Conservation (phyloP, 2,797 vertebrate species). For the Cyprinella venusta region DNA sequence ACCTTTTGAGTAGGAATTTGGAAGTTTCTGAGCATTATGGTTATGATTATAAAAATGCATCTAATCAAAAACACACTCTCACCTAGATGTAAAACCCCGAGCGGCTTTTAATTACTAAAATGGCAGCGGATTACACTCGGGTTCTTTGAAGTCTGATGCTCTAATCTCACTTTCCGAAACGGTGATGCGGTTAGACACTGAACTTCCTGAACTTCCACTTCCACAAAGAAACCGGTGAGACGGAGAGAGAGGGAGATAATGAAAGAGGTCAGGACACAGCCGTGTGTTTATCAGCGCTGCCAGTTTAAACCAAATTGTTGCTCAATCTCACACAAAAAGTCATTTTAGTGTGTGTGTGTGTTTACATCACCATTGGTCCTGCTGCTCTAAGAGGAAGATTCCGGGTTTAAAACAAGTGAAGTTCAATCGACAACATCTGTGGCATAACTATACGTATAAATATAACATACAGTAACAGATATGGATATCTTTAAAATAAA, state of each 20-base stretch:
- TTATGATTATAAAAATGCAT: slow-evolving; percentile 23
- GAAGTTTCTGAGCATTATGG: not conserved
- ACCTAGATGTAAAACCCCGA: slow-evolving; percentile 42
- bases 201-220: slow-evolving; percentile 39
- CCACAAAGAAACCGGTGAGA: not conserved
- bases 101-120: slow-evolving; percentile 67
- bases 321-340: not conserved
- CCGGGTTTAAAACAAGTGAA: not conserved
- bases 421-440: not conserved
- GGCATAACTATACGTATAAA: too few relatives aligned
- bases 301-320: not conserved
- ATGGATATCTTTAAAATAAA: too few relatives aligned
- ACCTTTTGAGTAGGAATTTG: too few relatives aligned
- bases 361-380: not conserved
- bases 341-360: not conserved
- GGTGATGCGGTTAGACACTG: slow-evolving; percentile 64
- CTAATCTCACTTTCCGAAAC: slow-evolving; percentile 60
- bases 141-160: slow-evolving; percentile 68
- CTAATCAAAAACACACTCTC: slow-evolving; percentile 29
- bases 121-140: slow-evolving; percentile 58
- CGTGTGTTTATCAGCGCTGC: not conserved
- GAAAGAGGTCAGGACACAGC: not conserved
- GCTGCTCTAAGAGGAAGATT: not conserved
- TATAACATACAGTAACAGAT: too few relatives aligned
- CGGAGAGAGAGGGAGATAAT: slow-evolving; percentile 35